Conservation (phyloP, 2,888 invertebrate genomes). For the Cantharis rufa region DNA sequence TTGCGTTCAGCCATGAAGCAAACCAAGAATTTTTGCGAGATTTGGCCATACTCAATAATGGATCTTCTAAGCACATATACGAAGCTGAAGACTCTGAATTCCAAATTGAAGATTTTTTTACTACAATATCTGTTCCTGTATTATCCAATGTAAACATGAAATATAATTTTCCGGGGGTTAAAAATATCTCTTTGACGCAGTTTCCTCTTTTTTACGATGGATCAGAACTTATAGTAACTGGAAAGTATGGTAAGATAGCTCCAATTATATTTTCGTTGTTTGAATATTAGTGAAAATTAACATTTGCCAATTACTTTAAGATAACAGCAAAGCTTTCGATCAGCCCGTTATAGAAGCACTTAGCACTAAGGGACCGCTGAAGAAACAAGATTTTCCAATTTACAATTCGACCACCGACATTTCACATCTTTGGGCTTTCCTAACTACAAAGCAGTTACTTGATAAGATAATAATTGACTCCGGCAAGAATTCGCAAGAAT, state of each 20-base stretch:
- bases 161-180: no score
- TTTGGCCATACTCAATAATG: not conserved
- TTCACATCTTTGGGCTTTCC: not conserved
- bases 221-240: no score
- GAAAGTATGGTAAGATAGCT: no score
- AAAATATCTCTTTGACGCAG: no score
- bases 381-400: not conserved
- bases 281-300: no score
- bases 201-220: no score
- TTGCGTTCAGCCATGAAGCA: not conserved
- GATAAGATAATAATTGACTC: not conserved
- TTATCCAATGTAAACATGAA: not conserved
- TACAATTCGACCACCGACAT: not conserved
- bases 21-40: not conserved
- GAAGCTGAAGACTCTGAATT: not conserved
- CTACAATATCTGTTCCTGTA: not conserved
- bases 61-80: not conserved
- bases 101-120: not conserved
- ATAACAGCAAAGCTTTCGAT: not conserved
- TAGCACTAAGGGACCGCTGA: not conserved
- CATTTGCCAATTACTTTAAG: not conserved
- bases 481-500: not conserved
- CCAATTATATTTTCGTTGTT: no score
- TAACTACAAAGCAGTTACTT: not conserved
- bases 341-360: not conserved